These are phyloP conservation scores for Pandion haliaetus DNA, from an alignment of 2,113 vertebrate genomes.

Conservation along the genomic window DNA sequence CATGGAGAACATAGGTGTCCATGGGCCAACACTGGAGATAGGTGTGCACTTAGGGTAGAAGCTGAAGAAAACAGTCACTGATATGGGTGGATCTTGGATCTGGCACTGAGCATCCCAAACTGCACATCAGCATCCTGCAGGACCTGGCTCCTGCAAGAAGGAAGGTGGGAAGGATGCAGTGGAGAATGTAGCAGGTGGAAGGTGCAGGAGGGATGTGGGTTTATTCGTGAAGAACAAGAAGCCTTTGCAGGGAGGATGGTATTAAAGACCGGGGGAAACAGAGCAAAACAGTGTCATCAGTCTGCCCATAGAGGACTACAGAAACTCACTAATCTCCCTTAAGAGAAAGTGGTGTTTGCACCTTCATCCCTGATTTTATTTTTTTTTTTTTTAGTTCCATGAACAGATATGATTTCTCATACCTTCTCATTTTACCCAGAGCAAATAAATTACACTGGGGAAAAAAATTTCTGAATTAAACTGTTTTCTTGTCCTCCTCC, in stretches of 20 bases:
- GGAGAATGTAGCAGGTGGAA: neutral
- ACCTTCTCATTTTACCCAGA: neutral
- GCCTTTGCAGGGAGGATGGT: neutral
- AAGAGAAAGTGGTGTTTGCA: neutral
- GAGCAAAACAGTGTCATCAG: neutral
- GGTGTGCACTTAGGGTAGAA: neutral
- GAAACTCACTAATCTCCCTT: neutral
- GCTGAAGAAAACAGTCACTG: neutral
- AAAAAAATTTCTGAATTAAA: neutral
- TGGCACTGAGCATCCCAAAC: neutral
- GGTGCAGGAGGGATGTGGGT: neutral
- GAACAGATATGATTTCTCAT: neutral
- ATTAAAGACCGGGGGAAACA: neutral
- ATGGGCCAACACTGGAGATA: no score
- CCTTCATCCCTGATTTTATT: neutral
- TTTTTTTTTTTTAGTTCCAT: neutral
- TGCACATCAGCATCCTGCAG: neutral
- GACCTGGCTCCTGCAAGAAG: neutral
- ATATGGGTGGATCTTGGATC: rapidly evolving
- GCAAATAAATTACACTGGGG: neutral
- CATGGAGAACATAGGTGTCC: neutral
- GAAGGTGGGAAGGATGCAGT: neutral
- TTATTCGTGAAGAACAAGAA: neutral
- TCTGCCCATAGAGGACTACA: neutral
- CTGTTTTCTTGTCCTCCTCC: neutral